Evolutionary conservation across 2,888 invertebrate genomes (phyloP), one percentile per base, ranked within the genome.

Genomic region (Leptinotarsa rubiginosa): DNA sequence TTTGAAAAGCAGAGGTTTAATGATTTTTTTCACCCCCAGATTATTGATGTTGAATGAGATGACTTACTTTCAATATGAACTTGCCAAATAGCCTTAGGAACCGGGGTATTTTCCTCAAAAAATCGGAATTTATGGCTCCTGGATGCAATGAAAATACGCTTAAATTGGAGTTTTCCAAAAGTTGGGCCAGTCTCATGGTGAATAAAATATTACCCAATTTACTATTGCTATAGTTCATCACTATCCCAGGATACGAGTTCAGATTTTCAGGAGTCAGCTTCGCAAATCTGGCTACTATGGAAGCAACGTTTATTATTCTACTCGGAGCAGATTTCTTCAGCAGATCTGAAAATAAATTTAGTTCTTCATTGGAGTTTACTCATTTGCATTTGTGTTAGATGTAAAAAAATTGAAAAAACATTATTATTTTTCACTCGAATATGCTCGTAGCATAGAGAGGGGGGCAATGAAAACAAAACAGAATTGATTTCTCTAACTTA

Each of bases 201-300:
- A 84, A 85, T 1, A 84, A 73, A 59, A 84, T 82, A 65, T 83
- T 84, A 64, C 83, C 81, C 7, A 85, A 69, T 79, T 85, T 85
- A 25, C 79, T 78, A 50, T 79, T 81, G 25, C 47, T 59, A 70
- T 85, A 84, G 10, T 66, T 70, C 41, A 31, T 3, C 2, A 31
- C 4, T 62, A 16, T 12, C 31, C 62, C 62, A n/a, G 62, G 16
- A 62, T 41, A 62, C 31, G n/a, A 1, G 41, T 62, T 62, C 12
- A 62, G 41, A 18, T 62, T 62, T 31, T 62, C 62, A 62, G 62
- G 62, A 31, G 62, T 62, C 31, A 62, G 31, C 10, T 31, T 62
- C n/a, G 62, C 62, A 31, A 10, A 41, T 41, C 3, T 41, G 7
- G 62, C 62, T 41, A n/a, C n/a, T n/a, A 62, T 31, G 7, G 62